Conservation (phyloP, 2,888 invertebrate genomes). For the Philhelius pedissequus region DNA sequence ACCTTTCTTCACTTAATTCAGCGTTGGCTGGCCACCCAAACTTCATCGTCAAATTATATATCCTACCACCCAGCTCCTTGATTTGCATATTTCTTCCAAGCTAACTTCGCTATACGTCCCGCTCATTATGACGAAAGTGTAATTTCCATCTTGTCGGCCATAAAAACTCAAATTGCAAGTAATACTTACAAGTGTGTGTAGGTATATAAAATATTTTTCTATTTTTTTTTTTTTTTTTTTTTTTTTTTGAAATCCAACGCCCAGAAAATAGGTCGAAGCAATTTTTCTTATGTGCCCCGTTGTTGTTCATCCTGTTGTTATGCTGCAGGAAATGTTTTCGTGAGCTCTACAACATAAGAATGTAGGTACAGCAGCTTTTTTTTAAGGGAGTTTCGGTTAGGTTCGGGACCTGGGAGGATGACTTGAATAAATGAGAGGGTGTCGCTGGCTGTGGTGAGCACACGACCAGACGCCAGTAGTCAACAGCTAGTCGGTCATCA, state of each 20-base stretch:
- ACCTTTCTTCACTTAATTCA: slow-evolving; percentile 58
- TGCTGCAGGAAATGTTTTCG: slow-evolving; percentile 55
- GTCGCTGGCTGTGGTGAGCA: slow-evolving; percentile 22
- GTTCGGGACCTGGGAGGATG: background rate
- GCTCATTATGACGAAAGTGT: slow-evolving; percentile 50
- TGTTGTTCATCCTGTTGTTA: slow-evolving; percentile 14
- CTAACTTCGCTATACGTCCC: background rate
- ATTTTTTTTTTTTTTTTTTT: background rate
- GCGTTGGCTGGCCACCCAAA: background rate
- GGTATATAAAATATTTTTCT: slow-evolving; percentile 3
- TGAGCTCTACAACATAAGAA: slow-evolving; percentile 33
- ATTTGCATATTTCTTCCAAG: slow-evolving; percentile 32
- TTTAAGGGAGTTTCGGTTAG: background rate
- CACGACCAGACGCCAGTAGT: slow-evolving; percentile 64
- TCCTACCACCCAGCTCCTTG: background rate
- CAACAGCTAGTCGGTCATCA: slow-evolving; percentile 67
- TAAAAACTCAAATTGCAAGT: slow-evolving; percentile 54
- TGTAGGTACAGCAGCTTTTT: slow-evolving; percentile 24
- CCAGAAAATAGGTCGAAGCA: slow-evolving; percentile 46
- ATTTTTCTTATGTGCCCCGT: slow-evolving; percentile 50
- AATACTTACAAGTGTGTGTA: slow-evolving; percentile 16
- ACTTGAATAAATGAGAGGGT: slow-evolving; percentile 57
- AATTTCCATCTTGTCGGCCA: slow-evolving; percentile 46
- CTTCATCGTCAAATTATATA: background rate
- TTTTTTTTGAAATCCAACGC: slow-evolving; percentile 13